Evolutionary conservation across 2,113 vertebrate species (phyloP).

Genomic region (Hipposideros armiger): DNA sequence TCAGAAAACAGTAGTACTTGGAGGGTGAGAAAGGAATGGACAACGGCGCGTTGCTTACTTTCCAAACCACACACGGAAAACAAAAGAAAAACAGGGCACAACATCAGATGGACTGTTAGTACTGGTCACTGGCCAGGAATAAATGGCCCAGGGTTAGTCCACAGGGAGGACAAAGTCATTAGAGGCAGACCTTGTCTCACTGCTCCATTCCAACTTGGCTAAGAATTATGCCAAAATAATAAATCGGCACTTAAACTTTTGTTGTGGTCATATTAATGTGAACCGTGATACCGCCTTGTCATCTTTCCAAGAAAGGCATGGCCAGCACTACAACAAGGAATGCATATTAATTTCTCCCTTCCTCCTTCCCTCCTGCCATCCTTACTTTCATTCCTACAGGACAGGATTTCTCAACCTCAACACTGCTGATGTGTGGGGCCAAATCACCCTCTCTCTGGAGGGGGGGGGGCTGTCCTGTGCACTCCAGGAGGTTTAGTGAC

Average conservation of each 20-base stretch:
- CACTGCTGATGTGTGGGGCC: not conserved
- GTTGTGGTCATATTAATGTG: not conserved
- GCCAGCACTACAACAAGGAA: not conserved
- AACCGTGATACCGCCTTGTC: not conserved
- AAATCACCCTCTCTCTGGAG: too few relatives aligned
- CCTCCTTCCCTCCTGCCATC: too few relatives aligned
- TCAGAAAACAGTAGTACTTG: not conserved
- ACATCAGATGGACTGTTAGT: not conserved
- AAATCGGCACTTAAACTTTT: not conserved
- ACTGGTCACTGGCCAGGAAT: not conserved
- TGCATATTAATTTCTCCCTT: not conserved
- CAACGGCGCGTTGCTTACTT: not conserved
- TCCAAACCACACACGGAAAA: not conserved
- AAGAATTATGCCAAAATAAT: not conserved
- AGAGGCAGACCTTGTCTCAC: not conserved
- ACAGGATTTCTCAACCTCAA: not conserved
- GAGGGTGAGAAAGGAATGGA: fast-evolving
- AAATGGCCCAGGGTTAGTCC: not conserved
- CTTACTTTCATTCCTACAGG: not conserved
- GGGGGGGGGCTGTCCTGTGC: too few relatives aligned
- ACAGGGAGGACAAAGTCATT: not conserved
- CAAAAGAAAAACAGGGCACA: not conserved
- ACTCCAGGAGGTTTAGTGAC: not conserved
- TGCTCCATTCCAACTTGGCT: not conserved
- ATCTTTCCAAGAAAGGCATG: not conserved